Conservation (phyloP, 2,888 invertebrate genomes). For the Chaitophorus viminalis region DNA sequence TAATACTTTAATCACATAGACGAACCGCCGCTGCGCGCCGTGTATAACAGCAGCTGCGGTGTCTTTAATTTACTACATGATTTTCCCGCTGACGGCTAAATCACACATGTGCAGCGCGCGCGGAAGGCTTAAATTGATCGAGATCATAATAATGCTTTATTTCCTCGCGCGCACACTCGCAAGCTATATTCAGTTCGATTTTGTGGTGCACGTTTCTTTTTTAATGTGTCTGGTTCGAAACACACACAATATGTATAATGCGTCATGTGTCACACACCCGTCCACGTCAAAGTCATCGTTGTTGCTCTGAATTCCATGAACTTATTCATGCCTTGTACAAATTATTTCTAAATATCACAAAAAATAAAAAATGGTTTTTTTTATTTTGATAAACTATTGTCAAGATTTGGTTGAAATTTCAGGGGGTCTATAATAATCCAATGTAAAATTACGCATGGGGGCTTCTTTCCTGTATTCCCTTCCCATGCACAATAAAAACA, state of each 20-base stretch:
- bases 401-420: too few relatives aligned
- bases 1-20: slow-evolving; percentile 39
- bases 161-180: neutral
- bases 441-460: too few relatives aligned
- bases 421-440: too few relatives aligned
- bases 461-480: too few relatives aligned
- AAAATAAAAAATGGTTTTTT: neutral
- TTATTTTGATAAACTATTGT: too few relatives aligned
- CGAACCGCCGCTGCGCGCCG: neutral
- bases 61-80: neutral
- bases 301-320: too few relatives aligned
- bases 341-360: neutral
- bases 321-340: neutral
- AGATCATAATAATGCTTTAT: slow-evolving; percentile 38
- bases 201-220: neutral
- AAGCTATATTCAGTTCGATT: neutral
- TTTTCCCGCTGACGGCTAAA: slow-evolving; percentile 18
- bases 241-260: neutral
- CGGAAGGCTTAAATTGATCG: slow-evolving; percentile 42
- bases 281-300: neutral
- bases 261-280: neutral
- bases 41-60: neutral
- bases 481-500: too few relatives aligned
- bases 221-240: slow-evolving; percentile 8
- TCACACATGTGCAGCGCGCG: neutral